phyloP scores from a whole-genome alignment of 2,113 vertebrate species.

The Poeciliopsis prolifica region DNA sequence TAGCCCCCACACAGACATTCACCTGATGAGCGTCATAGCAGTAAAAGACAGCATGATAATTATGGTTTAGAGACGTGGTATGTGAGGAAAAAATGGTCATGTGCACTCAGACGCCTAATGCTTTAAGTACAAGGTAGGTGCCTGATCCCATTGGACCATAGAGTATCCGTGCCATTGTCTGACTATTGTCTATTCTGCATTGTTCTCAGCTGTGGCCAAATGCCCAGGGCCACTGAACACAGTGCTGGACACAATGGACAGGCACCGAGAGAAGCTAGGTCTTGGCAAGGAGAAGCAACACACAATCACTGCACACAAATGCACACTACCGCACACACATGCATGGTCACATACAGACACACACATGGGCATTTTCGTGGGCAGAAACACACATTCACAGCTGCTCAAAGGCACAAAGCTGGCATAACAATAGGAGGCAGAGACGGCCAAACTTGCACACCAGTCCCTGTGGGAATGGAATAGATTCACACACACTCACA shows the following conservation, averaged over 20 bases:
- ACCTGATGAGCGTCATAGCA: constrained; percentile 37
- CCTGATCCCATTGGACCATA: constrained; percentile 43
- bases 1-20: constrained; percentile 34
- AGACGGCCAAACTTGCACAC: constrained; percentile 59
- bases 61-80: constrained; percentile 23
- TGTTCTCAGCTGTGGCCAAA: constrained; percentile 67
- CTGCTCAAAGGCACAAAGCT: constrained; percentile 68
- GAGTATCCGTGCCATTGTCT: constrained; percentile 60
- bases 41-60: background rate
- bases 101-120: constrained; percentile 31
- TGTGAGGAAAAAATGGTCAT: constrained; percentile 13
- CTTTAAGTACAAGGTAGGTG: constrained; percentile 50
- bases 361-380: constrained; percentile 28
- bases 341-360: constrained; percentile 18
- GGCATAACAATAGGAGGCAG: constrained; percentile 63
- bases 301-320: constrained; percentile 23
- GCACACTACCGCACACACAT: constrained; percentile 20
- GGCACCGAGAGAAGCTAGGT: constrained; percentile 57
- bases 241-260: constrained; percentile 67
- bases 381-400: constrained; percentile 38
- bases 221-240: constrained; percentile 68
- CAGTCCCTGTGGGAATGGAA: constrained; percentile 51
- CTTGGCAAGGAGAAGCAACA: constrained; percentile 57
- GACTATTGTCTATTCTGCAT: constrained; percentile 65
- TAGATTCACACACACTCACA: constrained; percentile 36